Conservation (phyloP, 2,797 vertebrate genomes). For the Hypotaenidia philippensis region DNA sequence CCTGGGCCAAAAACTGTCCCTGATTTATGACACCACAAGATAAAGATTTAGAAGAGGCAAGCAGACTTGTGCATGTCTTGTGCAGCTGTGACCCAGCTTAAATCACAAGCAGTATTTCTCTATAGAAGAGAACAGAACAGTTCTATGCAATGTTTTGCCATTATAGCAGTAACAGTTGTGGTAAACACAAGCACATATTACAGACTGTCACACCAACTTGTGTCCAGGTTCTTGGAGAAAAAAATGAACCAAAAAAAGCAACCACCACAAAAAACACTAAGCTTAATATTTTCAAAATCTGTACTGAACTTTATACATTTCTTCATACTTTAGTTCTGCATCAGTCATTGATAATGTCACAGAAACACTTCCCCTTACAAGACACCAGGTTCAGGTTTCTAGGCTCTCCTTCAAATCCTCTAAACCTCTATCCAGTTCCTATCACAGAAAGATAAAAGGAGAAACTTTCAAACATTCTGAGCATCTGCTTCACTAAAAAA, state of each 20-base stretch:
- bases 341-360: not conserved
- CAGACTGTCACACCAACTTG: slow-evolving; percentile 1
- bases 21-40: not conserved
- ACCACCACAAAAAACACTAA: not conserved
- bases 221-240: not conserved
- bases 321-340: not conserved
- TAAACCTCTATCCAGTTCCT: not conserved
- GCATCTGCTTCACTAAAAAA: not conserved
- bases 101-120: not conserved
- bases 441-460: not conserved
- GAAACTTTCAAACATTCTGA: not conserved
- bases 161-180: not conserved
- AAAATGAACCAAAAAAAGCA: not conserved
- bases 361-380: not conserved
- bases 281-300: not conserved
- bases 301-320: not conserved
- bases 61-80: not conserved
- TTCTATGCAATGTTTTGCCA: not conserved
- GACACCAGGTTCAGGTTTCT: not conserved
- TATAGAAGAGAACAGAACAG: not conserved
- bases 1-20: not conserved
- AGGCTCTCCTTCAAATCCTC: not conserved
- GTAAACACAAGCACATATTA: slow-evolving; percentile 6
- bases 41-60: not conserved
- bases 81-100: not conserved